These are phyloP conservation scores for Chaitophorus viminalis DNA, from an alignment of 2,888 invertebrate genomes.

Conservation along the genomic window DNA sequence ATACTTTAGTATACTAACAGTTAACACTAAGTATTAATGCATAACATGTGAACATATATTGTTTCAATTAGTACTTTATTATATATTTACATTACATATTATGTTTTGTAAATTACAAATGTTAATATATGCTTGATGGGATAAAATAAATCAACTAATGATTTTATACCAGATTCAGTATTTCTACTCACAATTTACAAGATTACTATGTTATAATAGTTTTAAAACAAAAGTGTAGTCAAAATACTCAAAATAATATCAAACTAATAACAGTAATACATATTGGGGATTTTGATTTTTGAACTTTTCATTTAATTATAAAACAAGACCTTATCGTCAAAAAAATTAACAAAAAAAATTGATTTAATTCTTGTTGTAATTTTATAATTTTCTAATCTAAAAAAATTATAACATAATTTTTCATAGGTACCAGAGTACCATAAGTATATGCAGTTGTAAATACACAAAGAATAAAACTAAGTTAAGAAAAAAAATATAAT, in stretches of 20 bases:
- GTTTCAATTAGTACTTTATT: constrained; percentile 9
- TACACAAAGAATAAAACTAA: constrained; percentile 42
- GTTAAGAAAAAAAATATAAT: constrained; percentile 31
- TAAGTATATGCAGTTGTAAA: constrained; percentile 29
- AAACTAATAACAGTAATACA: constrained; percentile 20
- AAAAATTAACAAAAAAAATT: constrained; percentile 29
- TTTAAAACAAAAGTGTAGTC: constrained; percentile 21
- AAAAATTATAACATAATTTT: constrained; percentile 44
- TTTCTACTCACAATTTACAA: constrained; percentile 25
- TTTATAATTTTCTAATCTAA: constrained; percentile 47
- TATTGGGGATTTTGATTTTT: constrained; percentile 30
- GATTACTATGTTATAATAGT: constrained; percentile 22
- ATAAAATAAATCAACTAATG: constrained; percentile 13
- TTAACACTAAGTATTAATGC: not conserved
- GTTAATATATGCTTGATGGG: not conserved
- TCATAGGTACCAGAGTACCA: not conserved
- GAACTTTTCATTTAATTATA: constrained; percentile 11
- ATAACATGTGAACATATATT: constrained; percentile 16
- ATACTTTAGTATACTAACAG: not conserved
- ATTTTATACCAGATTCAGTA: not conserved
- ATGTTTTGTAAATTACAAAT: not conserved
- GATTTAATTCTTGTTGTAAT: constrained; percentile 24
- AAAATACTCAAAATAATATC: constrained; percentile 41
- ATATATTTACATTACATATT: constrained; percentile 28
- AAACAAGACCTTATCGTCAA: constrained; percentile 2